These are phyloP conservation scores for Brachionus asplanchnoidis DNA, from an alignment of 1,140 invertebrate genomes.

Conservation along the genomic window DNA sequence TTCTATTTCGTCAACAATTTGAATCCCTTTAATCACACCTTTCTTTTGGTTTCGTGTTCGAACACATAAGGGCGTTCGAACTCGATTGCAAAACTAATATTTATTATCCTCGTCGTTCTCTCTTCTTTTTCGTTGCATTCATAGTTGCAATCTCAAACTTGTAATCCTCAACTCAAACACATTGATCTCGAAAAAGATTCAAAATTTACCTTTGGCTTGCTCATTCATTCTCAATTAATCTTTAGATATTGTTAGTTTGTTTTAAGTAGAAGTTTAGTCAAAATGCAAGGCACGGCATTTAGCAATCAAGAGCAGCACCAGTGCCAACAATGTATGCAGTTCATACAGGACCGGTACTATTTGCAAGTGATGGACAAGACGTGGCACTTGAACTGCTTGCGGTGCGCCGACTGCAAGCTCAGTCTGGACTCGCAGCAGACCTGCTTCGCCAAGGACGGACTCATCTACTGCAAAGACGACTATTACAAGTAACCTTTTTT, in stretches of 20 bases:
- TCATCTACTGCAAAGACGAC: constrained; percentile 94
- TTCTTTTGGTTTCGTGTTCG: constrained; percentile 18
- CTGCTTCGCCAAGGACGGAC: constrained; percentile 85
- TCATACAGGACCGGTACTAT: constrained; percentile 77
- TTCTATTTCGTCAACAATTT: neutral
- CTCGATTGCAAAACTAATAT: neutral
- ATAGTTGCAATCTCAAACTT: neutral
- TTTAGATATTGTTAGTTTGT: constrained; percentile 6
- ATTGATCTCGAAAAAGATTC: neutral
- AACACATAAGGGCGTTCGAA: neutral
- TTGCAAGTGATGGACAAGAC: constrained; percentile 77
- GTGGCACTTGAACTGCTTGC: constrained; percentile 79
- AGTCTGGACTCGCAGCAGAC: constrained; percentile 81
- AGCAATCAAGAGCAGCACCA: neutral
- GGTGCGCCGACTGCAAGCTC: constrained; percentile 77
- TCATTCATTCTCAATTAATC: neutral
- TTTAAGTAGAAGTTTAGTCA: neutral
- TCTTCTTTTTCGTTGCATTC: neutral
- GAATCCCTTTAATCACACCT: neutral
- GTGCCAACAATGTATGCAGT: constrained; percentile 19
- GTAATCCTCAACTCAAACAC: constrained; percentile 18
- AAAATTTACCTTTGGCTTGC: constrained; percentile 1
- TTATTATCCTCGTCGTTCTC: neutral
- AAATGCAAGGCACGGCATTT: constrained; percentile 23
- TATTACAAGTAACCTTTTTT: constrained; percentile 74